Conservation (phyloP, 1,140 invertebrate species). For the Amyelois transitella region DNA sequence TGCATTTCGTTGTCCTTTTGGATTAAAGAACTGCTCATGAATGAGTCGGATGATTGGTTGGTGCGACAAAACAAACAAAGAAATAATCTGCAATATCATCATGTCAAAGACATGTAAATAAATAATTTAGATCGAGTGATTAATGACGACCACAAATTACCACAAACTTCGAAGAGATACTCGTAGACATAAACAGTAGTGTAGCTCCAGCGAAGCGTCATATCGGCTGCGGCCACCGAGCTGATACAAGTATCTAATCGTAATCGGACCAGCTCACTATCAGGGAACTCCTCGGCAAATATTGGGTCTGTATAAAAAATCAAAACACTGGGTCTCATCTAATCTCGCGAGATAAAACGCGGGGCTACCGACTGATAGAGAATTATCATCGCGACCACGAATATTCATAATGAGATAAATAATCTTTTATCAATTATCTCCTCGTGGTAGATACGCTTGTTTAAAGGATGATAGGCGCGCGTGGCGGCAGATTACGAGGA, state of each 20-base stretch:
- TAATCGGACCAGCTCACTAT: constrained; percentile 40
- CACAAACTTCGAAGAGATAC: too few relatives aligned
- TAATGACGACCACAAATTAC: too few relatives aligned
- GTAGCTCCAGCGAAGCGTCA: constrained; percentile 20
- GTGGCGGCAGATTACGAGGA: constrained; percentile 59
- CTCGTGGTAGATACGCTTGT: constrained; percentile 66
- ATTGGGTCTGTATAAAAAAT: constrained; percentile 68
- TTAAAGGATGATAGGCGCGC: constrained; percentile 69
- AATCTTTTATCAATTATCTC: constrained; percentile 75
- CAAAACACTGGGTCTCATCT: constrained; percentile 72
- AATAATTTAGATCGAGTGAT: too few relatives aligned
- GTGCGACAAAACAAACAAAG: too few relatives aligned
- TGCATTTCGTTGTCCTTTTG: too few relatives aligned
- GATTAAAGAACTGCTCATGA: too few relatives aligned
- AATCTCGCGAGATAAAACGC: constrained; percentile 70
- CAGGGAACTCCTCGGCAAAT: constrained; percentile 71
- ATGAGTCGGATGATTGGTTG: too few relatives aligned
- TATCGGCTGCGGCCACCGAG: background rate
- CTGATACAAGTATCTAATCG: constrained; percentile 55
- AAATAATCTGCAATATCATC: too few relatives aligned
- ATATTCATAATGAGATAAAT: constrained; percentile 75
- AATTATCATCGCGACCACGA: constrained; percentile 69
- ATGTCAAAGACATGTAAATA: too few relatives aligned
- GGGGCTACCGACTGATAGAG: constrained; percentile 72
- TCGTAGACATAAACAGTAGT: background rate